Percentiles rank a stretch among this genome's conserved stretches.
Conservation (phyloP, 2,797 vertebrate genomes). For the Pelochelys cantorii region DNA sequence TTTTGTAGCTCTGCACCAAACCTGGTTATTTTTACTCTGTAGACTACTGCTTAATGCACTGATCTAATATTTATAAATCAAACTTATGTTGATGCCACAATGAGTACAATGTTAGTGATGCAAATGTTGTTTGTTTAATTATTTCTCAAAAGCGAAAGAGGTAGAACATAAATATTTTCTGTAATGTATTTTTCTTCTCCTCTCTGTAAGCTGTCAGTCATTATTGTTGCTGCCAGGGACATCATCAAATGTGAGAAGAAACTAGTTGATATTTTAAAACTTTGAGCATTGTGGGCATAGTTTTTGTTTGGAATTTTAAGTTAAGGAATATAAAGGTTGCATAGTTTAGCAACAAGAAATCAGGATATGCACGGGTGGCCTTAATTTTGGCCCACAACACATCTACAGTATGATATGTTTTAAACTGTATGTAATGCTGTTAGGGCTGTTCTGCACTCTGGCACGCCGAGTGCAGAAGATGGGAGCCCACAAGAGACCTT, state of each 20-base stretch:
- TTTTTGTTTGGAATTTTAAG: neutral
- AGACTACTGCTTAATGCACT: constrained; percentile 2
- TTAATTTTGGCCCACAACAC: constrained; percentile 7
- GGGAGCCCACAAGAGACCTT: no score
- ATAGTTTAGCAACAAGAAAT: constrained; percentile 12
- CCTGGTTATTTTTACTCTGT: constrained; percentile 23
- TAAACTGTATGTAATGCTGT: neutral
- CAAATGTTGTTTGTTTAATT: constrained; percentile 49
- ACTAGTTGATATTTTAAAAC: neutral
- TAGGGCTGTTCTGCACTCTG: no score
- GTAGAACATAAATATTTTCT: neutral
- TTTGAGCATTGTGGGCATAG: constrained; percentile 8
- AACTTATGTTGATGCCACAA: neutral
- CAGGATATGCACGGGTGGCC: neutral
- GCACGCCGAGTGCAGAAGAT: no score
- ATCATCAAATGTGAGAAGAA: neutral
- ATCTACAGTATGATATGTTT: neutral
- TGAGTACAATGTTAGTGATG: neutral
- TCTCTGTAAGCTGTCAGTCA: neutral
- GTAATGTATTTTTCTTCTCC: neutral
- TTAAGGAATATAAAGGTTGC: neutral
- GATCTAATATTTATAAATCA: constrained; percentile 26
- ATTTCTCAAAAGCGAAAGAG: constrained; percentile 17
- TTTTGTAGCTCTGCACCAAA: constrained; percentile 47
- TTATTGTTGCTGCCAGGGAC: neutral